Evolutionary conservation across 2,113 vertebrate genomes (phyloP), one percentile per base, ranked within the genome.

Genomic region (Balaeniceps rex): DNA sequence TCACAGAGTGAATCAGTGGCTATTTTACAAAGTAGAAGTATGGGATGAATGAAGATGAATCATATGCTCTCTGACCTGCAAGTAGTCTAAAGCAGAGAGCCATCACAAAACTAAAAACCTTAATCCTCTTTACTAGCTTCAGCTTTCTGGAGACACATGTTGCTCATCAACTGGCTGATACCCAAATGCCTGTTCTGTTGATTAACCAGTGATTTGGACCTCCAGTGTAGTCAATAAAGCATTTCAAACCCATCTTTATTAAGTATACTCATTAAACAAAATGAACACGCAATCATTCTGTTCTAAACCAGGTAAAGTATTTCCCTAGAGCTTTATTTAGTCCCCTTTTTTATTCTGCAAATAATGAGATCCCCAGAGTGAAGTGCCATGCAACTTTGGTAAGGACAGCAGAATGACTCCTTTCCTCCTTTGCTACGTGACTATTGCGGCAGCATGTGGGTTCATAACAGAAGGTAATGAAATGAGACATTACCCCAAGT

Each of bases 381-480:
- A 83, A 83, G 55, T 71, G 42, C 21, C 33, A 52, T 1, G 2
- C 21, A 49, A 9, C n/a, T 77, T 86, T 36, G 19, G 4, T 71
- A 75, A 90, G 60, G 46, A 34, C 15, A 51, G 49, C 14, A 82
- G 61, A 83, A 78, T 31, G 14, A 75, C 19, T 70, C 22, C 5
- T 70, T 70, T 77, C 61, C 63, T 74, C 23, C 33, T 75, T 79
- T 0, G 0, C 54, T 91, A 34, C 0, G 0, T 47, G 54, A 23
- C 46, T 40, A 12, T 31, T 63, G 40, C 0, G 0, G 23, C 47
- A 84, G 33, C 24, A 65, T 0, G 0, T 7, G 29, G 12, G 19
- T 65, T 92, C 34, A 14, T 11, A 82, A 55, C 21, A 66, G 82
- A 49, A 64, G 7, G 8, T 51, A 54, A 65, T n/a, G 25, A 65